These are phyloP conservation scores for Phataginus tricuspis DNA, from an alignment of 2,797 vertebrate species.

Conservation along the genomic window DNA sequence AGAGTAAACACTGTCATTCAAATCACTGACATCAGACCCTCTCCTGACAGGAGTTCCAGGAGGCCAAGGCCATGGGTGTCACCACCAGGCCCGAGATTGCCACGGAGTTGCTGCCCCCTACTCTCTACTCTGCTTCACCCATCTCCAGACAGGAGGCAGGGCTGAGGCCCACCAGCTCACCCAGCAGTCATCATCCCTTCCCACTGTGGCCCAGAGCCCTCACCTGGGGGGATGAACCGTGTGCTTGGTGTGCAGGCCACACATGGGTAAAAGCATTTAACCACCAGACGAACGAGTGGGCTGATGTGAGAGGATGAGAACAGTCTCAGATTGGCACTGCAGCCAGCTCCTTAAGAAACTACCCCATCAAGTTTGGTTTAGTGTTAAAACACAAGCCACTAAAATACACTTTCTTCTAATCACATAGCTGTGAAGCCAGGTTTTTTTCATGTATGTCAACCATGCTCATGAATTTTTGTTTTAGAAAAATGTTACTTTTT, in stretches of 20 bases:
- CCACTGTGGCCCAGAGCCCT: too few relatives aligned
- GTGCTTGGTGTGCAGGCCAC: background rate
- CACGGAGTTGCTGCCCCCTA: background rate
- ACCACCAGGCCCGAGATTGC: background rate
- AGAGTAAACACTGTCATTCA: too few relatives aligned
- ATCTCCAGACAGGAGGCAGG: background rate
- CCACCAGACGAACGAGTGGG: rapidly evolving
- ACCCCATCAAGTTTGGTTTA: background rate
- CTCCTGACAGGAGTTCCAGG: background rate
- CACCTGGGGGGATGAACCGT: too few relatives aligned
- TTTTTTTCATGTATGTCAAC: background rate
- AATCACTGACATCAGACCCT: background rate
- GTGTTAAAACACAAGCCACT: background rate
- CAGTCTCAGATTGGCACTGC: background rate
- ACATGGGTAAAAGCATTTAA: rapidly evolving
- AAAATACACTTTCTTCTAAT: background rate
- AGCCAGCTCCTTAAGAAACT: background rate
- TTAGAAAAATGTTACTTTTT: background rate
- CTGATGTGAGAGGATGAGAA: background rate
- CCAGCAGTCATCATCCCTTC: background rate
- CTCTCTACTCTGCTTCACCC: background rate
- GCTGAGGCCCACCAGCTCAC: background rate
- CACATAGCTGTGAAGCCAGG: background rate
- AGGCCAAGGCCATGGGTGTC: background rate
- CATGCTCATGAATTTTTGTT: background rate